Percentiles rank a stretch among this genome's conserved stretches.
Evolutionary conservation across 2,888 invertebrate genomes (phyloP).

Genomic region (Terebella lapidaria): DNA sequence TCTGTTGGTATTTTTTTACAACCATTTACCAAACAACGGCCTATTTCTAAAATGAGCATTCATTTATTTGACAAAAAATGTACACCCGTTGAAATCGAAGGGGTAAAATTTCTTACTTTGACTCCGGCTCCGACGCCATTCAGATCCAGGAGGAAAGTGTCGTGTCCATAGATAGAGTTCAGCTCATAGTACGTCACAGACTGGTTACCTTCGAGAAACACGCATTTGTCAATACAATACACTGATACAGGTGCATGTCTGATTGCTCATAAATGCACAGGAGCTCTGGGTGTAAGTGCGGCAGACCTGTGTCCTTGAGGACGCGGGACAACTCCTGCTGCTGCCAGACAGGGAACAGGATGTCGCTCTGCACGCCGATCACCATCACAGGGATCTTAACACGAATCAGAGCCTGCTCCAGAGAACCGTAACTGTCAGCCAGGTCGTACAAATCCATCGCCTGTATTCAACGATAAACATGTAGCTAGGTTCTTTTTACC

Average conservation of each 20-base stretch:
- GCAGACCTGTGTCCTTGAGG: conserved; percentile 41
- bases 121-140: conserved; percentile 51
- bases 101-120: conserved; percentile 35
- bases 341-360: conserved; percentile 50
- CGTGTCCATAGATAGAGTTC: conserved; percentile 51
- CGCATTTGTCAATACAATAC: no score
- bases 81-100: no score
- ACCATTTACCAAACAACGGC: no score
- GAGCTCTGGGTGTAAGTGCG: no score
- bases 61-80: no score
- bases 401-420: conserved; percentile 33
- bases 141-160: conserved; percentile 51
- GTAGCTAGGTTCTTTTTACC: no score
- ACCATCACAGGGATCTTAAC: conserved; percentile 48
- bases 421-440: conserved; percentile 33
- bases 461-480: conserved; percentile 22
- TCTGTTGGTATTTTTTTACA: no score
- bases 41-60: no score
- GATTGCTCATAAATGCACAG: no score
- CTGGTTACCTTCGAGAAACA: conserved; percentile 47
- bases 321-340: conserved; percentile 41
- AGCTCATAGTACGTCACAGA: conserved; percentile 50
- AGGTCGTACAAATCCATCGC: conserved; percentile 53
- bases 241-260: no score
- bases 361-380: conserved; percentile 50